Conservation (phyloP, 2,113 vertebrate genomes). For the Laterallus jamaicensis region DNA sequence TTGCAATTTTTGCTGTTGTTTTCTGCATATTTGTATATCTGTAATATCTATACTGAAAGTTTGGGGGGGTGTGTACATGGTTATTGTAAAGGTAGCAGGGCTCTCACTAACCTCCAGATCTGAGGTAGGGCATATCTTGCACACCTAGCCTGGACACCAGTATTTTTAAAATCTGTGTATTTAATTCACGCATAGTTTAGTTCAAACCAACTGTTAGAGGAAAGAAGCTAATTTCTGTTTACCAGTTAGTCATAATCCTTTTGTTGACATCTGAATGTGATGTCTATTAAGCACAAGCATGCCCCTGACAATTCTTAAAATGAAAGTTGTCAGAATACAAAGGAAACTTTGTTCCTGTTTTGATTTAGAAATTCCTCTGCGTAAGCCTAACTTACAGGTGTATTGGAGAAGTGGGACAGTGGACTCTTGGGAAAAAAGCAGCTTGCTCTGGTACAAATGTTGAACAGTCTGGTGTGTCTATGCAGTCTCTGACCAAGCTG, state of each 20-base stretch:
- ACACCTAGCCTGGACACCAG: neutral
- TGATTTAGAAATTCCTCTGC: neutral
- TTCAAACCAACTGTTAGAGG: neutral
- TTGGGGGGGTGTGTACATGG: accelerated
- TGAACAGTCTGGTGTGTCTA: neutral
- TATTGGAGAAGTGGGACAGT: neutral
- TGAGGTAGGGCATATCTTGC: neutral
- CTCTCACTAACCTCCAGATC: neutral
- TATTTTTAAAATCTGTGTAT: neutral
- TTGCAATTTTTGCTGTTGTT: neutral
- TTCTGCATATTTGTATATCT: neutral
- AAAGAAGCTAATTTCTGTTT: neutral
- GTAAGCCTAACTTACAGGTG: neutral
- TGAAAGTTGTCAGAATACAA: neutral
- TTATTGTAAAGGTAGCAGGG: too few relatives aligned
- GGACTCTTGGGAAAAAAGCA: neutral
- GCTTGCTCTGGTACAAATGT: neutral
- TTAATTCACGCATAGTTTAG: neutral
- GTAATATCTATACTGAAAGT: neutral
- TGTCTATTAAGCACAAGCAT: neutral
- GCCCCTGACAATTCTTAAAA: neutral
- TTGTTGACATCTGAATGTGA: neutral
- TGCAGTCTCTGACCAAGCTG: neutral
- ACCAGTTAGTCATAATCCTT: neutral
- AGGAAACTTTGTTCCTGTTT: neutral